These are phyloP conservation scores for Eunapius fragilis DNA, from an alignment of 37 sponge, comb jelly and placozoan genomes.

Conservation along the genomic window DNA sequence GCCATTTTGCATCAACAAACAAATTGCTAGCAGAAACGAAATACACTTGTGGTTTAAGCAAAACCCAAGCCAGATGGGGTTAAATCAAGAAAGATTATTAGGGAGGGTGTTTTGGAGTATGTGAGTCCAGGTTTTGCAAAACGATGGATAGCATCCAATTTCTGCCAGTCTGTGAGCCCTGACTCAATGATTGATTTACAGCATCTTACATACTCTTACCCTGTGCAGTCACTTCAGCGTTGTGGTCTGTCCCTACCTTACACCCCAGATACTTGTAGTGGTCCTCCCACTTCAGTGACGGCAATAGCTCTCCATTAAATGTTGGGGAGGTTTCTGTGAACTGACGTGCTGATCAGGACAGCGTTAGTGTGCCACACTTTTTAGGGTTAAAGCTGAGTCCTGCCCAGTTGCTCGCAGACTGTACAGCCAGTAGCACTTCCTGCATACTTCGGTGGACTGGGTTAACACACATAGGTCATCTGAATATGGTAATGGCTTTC, in stretches of 20 bases:
- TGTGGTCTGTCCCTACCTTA: not conserved
- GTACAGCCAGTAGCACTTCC: no score
- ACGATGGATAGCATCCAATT: conserved; percentile 42
- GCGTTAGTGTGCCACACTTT: conserved; percentile 37
- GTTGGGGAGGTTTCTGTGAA: not conserved
- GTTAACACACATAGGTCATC: no score
- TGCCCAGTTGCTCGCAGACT: no score
- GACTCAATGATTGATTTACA: not conserved
- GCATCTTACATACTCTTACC: not conserved
- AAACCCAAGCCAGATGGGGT: no score
- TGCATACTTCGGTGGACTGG: no score
- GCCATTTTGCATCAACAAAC: no score
- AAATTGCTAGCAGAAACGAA: no score
- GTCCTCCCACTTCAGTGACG: conserved; percentile 11
- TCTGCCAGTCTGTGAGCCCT: conserved; percentile 51
- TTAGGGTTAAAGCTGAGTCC: conserved; percentile 13
- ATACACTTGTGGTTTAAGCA: no score
- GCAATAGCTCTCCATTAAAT: not conserved
- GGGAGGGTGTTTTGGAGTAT: not conserved
- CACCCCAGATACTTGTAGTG: conserved; percentile 39
- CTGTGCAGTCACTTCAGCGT: not conserved
- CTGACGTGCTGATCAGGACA: not conserved
- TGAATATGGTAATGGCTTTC: no score
- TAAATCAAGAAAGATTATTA: no score
- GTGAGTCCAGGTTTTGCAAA: conserved; percentile 5